Base-by-base conservation (phyloP, 2,113 vertebrate genomes). In the Potamarius usumacintae region DNA sequence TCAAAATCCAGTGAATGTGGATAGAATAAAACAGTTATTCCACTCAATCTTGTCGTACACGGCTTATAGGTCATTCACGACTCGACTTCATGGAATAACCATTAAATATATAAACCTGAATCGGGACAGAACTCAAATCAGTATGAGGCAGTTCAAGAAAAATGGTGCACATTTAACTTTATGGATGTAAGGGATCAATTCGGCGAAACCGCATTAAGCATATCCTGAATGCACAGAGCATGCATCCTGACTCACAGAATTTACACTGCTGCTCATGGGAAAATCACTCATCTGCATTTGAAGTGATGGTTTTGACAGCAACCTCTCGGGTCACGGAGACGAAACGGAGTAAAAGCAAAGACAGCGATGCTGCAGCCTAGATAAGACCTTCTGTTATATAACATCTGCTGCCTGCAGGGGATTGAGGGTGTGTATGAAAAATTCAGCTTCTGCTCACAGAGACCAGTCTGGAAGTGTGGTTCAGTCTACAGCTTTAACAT, bases 351-450 rank as follows among this genome's bases (percentile, higher is more conserved):
- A 57, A 42, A 15, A 48, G 53, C 42, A 53, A 52, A 77, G 20
- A 77, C 9, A 77, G 48, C 10, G 5, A 52, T 52, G 22, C 53
- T 60, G 30, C 48, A 17, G 65, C 50, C 22, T 9, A 52, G 20
- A 22, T 58, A 60, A 86, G 78, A 60, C n/a, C 65, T 86, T 18
- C 58, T 25, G 25, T 82, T 72, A 85, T 27, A 20, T 15, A 93
- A 88, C 18, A 74, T 79, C 87, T 78, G 74, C 20, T 30, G 82
- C 60, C 87, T 85, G 27, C 67, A 50, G 72, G 50, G 30, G 17
- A 52, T 22, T 53, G 22, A 58, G 62, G 71, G 77, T 25, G 62
- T 79, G 85, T 80, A 62, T 80, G 63, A 69, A 30, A 85, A 78
- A 79, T 65, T 72, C 42, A 69, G 34, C 15, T 82, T 86, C 78